Percentiles rank a stretch among this genome's conserved stretches.
phyloP scores from a whole-genome alignment of 2,113 vertebrate genomes.

The Parus major region DNA sequence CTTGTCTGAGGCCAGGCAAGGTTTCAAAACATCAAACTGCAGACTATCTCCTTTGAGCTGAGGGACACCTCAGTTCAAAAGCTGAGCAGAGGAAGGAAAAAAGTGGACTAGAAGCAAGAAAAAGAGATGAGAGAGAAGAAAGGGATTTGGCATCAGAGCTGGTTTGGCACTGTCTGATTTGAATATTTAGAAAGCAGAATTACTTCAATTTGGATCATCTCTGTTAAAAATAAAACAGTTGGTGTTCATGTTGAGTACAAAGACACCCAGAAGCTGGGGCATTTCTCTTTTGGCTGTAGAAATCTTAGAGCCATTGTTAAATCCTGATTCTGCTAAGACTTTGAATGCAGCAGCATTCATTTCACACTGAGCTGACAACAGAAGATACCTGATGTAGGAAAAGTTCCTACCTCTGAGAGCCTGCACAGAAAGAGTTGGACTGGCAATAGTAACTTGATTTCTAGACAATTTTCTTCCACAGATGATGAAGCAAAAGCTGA shows the following conservation, averaged over 20 bases:
- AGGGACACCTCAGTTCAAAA: neutral
- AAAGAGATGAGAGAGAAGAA: neutral
- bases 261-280: neutral
- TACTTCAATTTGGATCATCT: neutral
- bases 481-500: neutral
- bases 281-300: neutral
- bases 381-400: neutral
- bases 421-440: neutral
- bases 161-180: neutral
- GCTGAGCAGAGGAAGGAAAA: neutral
- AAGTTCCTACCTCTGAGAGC: neutral
- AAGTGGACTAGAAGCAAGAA: neutral
- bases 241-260: neutral
- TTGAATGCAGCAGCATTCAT: neutral
- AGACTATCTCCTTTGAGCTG: neutral
- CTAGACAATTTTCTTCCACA: neutral
- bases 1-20: slow-evolving; percentile 8
- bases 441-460: neutral
- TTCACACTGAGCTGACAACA: neutral
- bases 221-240: neutral
- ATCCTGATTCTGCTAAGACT: neutral
- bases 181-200: neutral
- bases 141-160: neutral
- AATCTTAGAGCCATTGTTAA: neutral
- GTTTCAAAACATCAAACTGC: neutral